phyloP scores from a whole-genome alignment of 2,888 invertebrate species.

The Lysandra bellargus region DNA sequence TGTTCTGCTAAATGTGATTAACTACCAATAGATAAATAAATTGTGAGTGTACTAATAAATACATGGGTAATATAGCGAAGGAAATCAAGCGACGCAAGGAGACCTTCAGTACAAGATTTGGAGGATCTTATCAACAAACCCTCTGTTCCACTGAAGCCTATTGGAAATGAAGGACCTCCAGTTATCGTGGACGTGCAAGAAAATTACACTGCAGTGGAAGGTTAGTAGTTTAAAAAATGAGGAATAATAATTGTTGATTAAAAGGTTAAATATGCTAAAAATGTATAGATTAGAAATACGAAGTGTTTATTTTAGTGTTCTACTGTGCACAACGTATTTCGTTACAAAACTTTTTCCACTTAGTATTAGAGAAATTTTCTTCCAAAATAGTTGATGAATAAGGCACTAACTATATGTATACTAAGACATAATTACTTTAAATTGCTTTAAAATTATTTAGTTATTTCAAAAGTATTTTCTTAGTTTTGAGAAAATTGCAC shows the following conservation, averaged over 20 bases:
- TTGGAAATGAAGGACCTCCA: constrained; percentile 91
- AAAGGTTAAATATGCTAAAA: not conserved
- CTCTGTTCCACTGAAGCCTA: constrained; percentile 91
- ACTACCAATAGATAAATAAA: not conserved
- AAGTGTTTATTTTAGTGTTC: too few relatives aligned
- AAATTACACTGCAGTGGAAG: constrained; percentile 98
- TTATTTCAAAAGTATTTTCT: not conserved
- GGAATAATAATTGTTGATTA: not conserved
- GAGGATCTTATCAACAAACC: constrained; percentile 95
- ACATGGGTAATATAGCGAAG: constrained; percentile 81
- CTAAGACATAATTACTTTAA: not conserved
- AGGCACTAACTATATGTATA: not conserved
- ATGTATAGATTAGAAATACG: not conserved
- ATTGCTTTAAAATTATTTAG: not conserved
- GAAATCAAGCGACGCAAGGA: constrained; percentile 93
- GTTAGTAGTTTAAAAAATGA: constrained; percentile 68
- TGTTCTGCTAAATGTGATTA: constrained; percentile 33
- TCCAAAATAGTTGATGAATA: not conserved
- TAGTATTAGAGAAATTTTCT: not conserved
- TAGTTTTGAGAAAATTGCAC: not conserved
- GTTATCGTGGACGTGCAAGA: constrained; percentile 95
- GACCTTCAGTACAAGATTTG: constrained; percentile 94
- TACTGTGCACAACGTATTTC: not conserved
- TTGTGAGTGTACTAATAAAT: constrained; percentile 24
- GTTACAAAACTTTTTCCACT: not conserved